Evolutionary conservation across 2,797 vertebrate genomes (phyloP).

Genomic region (Clarias pachynema): DNA sequence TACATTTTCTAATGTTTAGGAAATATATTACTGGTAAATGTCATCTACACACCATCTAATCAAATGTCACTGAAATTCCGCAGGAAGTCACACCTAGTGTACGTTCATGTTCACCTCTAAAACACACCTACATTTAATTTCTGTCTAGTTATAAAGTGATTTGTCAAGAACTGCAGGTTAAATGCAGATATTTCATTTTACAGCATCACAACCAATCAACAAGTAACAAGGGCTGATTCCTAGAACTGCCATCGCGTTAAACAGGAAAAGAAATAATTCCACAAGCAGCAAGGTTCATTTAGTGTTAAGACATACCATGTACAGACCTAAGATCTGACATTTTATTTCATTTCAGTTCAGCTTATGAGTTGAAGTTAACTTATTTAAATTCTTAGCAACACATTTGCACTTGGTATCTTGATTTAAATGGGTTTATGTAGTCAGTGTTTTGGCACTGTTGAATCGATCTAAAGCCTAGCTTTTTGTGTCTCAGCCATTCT

Average conservation of each 20-base stretch:
- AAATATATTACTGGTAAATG: neutral
- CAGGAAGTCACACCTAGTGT: neutral
- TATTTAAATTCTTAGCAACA: too few relatives aligned
- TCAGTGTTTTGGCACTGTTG: neutral
- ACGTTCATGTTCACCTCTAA: neutral
- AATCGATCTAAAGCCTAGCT: neutral
- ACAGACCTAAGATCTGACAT: too few relatives aligned
- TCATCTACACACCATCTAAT: neutral
- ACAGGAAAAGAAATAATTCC: neutral
- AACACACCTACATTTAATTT: neutral
- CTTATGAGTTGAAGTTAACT: neutral
- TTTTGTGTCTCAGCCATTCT: neutral
- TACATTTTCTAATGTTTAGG: neutral
- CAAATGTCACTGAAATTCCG: neutral
- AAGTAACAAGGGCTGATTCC: neutral
- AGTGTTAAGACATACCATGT: neutral
- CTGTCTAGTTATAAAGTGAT: neutral
- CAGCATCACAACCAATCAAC: neutral
- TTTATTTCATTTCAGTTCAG: neutral
- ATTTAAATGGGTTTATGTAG: neutral
- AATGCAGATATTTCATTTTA: neutral
- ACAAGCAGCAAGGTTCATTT: neutral
- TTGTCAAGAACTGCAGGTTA: neutral
- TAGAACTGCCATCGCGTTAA: neutral
- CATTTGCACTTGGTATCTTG: neutral